Conservation (phyloP, 2,113 vertebrate genomes). For the Rhinogobius similis region DNA sequence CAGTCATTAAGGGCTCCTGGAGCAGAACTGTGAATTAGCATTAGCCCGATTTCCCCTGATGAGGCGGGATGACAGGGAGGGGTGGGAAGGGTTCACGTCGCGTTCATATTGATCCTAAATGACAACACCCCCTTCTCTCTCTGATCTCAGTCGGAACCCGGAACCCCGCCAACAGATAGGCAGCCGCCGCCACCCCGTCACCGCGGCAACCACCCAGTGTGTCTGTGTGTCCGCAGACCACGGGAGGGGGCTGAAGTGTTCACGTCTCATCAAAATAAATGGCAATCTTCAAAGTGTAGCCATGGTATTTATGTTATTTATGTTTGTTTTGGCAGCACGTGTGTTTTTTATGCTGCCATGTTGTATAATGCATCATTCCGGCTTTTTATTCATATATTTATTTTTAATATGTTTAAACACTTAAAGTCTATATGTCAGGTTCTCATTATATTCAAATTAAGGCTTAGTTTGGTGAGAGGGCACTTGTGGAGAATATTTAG, state of each 20-base stretch:
- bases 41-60: slow-evolving; percentile 11
- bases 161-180: slow-evolving; percentile 80
- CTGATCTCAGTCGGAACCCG: slow-evolving; percentile 87
- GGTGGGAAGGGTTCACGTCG: slow-evolving; percentile 3
- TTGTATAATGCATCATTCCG: neutral
- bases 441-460: too few relatives aligned
- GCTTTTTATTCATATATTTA: neutral
- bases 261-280: slow-evolving; percentile 15
- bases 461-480: too few relatives aligned
- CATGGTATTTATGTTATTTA: neutral
- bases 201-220: slow-evolving; percentile 77
- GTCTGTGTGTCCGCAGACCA: slow-evolving; percentile 2
- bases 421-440: too few relatives aligned
- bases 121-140: slow-evolving; percentile 83
- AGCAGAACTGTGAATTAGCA: slow-evolving; percentile 9
- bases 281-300: neutral
- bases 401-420: too few relatives aligned
- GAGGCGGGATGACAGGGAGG: slow-evolving; percentile 13
- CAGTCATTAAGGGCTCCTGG: slow-evolving; percentile 2
- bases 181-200: slow-evolving; percentile 77
- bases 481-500: too few relatives aligned
- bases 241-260: slow-evolving; percentile 38
- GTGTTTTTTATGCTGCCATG: neutral
- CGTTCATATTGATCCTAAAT: slow-evolving; percentile 86
- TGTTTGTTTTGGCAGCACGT: neutral